Evolutionary conservation across 2,113 vertebrate species (phyloP).

Genomic region (Caracal caracal): DNA sequence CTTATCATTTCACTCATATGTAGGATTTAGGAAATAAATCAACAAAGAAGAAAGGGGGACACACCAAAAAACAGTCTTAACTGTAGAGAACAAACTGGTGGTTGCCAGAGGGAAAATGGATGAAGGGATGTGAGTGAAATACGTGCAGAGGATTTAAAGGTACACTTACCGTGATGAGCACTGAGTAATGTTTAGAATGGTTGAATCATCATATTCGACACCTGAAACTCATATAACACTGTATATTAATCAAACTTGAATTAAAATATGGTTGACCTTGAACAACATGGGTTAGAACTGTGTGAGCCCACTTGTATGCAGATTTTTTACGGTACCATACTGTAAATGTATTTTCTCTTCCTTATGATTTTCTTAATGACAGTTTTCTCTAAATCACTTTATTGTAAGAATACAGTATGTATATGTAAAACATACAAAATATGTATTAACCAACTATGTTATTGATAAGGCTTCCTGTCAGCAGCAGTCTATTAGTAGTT

Average conservation of each 20-base stretch:
- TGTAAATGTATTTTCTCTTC: neutral
- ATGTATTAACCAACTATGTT: neutral
- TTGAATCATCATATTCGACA: neutral
- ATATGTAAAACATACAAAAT: neutral
- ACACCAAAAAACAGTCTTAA: neutral
- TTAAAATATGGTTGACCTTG: neutral
- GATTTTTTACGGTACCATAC: neutral
- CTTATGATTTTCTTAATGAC: neutral
- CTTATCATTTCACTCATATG: neutral
- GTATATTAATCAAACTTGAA: neutral
- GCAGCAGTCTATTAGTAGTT: neutral
- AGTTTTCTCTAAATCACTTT: neutral
- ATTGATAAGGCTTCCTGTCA: neutral
- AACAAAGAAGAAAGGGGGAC: neutral
- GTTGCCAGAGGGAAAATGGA: neutral
- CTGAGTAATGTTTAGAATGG: neutral
- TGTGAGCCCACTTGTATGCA: neutral
- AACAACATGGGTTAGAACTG: neutral
- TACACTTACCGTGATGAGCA: neutral
- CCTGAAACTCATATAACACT: neutral
- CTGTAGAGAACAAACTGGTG: neutral
- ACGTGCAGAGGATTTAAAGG: neutral
- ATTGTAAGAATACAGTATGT: neutral
- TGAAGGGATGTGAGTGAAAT: neutral
- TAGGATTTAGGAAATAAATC: neutral